Evolutionary conservation across 2,888 invertebrate genomes (phyloP), one percentile per base, ranked within the genome.

Genomic region (Nomada ruficornis): DNA sequence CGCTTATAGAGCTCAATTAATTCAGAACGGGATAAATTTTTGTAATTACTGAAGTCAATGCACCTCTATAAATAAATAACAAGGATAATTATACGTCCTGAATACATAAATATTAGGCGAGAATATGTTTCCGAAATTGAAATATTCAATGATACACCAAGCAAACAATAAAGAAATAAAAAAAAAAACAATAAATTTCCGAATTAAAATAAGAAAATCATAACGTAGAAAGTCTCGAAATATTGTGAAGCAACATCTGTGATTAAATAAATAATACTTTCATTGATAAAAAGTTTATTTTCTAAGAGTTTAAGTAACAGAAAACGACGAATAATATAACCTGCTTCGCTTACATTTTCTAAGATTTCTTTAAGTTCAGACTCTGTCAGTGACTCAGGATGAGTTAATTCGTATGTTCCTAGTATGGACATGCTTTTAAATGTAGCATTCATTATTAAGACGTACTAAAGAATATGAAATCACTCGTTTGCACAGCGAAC

Each of bases 301-400:
- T 26, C 15, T 1, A 20, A 18, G 0, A 54, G 47, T 2, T 55
- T 36, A 13, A 36, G 44, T 57, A 13, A 47, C 50, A 11, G 11
- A 29, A 29, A 20, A 9, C 18, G 50, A 69, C 62, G 13, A 52
- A 77, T 60, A 79, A 72, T 64, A 59, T 65, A 86, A 88, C 81
- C 74, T 82, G 9, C 13, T 44, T n/a, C 54, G 88, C 91, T 87
- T 80, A 93, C 93, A 60, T 82, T 90, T 59, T 89, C 87, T 50
- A 93, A 85, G 60, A 92, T 86, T 77, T 91, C 89, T 18, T 90
- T 82, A 4, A 93, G 82, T 23, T 82, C 85, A 42, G 77, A 59
- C 62, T 91, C 90, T n/a, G 91, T 89, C 77, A 93, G 67, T n/a
- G 87, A 84, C 60, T 93, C 92, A 0, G 92, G 92, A 75, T 89